Conservation (phyloP, 1,140 invertebrate species). For the Contarinia nasturtii region DNA sequence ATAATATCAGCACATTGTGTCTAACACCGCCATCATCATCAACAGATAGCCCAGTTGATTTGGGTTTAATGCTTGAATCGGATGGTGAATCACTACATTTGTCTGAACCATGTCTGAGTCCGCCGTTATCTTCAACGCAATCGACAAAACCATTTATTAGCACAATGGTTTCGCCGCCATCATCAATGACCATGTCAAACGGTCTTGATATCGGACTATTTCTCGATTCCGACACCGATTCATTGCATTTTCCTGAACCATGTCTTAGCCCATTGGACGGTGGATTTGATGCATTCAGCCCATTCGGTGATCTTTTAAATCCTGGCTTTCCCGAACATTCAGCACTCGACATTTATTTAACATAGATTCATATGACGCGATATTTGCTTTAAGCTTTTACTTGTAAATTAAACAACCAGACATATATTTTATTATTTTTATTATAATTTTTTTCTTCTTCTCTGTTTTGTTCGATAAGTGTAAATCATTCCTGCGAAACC, state of each 20-base stretch:
- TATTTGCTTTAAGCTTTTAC: neutral
- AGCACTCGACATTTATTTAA: slow-evolving; percentile 16
- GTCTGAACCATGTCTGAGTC: slow-evolving; percentile 19
- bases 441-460: neutral
- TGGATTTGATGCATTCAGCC: slow-evolving; percentile 14
- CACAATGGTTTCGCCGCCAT: neutral
- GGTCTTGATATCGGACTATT: slow-evolving; percentile 16
- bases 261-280: slow-evolving; percentile 17
- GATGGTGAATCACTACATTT: slow-evolving; percentile 31
- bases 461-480: neutral
- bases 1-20: neutral
- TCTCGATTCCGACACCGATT: slow-evolving; percentile 14
- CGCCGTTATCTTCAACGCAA: slow-evolving; percentile 4
- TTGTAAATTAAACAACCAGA: neutral
- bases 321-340: slow-evolving; percentile 11
- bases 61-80: slow-evolving; percentile 30
- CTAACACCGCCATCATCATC: slow-evolving; percentile 1
- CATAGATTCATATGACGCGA: slow-evolving; percentile 9
- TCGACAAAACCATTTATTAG: slow-evolving; percentile 7
- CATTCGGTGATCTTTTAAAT: slow-evolving; percentile 16
- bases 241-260: slow-evolving; percentile 16
- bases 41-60: slow-evolving; percentile 7
- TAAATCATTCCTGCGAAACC: neutral
- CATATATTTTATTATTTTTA: neutral
- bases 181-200: neutral